Evolutionary conservation across 2,888 invertebrate genomes (phyloP), one percentile per base, ranked within the genome.

Genomic region (Penaeus monodon): DNA sequence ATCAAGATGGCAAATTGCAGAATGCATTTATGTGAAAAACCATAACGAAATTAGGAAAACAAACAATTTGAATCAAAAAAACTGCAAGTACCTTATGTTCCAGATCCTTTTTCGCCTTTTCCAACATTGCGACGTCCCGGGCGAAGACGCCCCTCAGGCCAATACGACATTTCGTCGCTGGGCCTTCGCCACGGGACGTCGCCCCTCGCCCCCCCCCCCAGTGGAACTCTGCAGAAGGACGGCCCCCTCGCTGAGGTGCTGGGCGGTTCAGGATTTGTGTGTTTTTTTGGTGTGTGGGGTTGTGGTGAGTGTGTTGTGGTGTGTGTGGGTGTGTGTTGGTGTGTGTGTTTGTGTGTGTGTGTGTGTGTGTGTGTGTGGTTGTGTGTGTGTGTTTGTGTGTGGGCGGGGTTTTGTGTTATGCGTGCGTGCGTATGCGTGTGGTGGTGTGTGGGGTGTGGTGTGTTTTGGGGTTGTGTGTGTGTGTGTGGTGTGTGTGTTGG

Each of bases 181-280:
- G n/a, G 94, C 94, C 81, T 93, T 97, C 80, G 94, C 95, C 92
- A 95, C 91, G 97, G 97, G 0, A 97, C 97, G 4, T 97, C 97
- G 0, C 96, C 97, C 0, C 93, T 97, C 17, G 95, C 96, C 0
- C 94, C 94, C 91, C 95, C 95, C 88, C 96, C 86, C 95, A 95
- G 93, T 93, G 89, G 94, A 94, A 88, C 93, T 95, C 90, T 90
- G 90, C 88, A 86, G 66, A 84, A 78, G 57, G 87, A n/a, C n/a
- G n/a, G n/a, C n/a, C n/a, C n/a, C n/a, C n/a, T n/a, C n/a, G n/a
- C n/a, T n/a, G n/a, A n/a, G n/a, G n/a, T n/a, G n/a, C n/a, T n/a
- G n/a, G n/a, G n/a, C n/a, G n/a, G n/a, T n/a, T n/a, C n/a, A n/a
- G n/a, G n/a, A n/a, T n/a, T n/a, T n/a, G n/a, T n/a, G n/a, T n/a